A percentile compares a stretch with the other conserved stretches of the same genome.
phyloP scores from a whole-genome alignment of 2,888 invertebrate species.

The Philonicus albiceps region DNA sequence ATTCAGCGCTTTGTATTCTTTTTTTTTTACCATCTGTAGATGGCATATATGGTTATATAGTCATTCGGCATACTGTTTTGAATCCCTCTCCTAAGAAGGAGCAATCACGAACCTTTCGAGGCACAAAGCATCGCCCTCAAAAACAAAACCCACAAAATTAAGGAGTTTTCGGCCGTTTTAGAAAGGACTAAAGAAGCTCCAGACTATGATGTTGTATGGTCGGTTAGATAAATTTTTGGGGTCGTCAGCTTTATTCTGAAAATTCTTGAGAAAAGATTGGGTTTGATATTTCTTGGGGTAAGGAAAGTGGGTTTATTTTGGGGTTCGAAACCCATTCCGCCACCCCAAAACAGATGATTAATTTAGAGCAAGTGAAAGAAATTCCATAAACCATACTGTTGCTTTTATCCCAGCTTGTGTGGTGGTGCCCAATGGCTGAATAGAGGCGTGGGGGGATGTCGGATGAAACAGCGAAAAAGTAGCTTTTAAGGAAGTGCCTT shows the following conservation, averaged over 20 bases:
- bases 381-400: slow-evolving; percentile 20
- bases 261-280: neutral
- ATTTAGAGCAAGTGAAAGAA: slow-evolving; percentile 28
- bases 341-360: slow-evolving; percentile 8
- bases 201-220: neutral
- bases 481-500: neutral
- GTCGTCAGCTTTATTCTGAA: slow-evolving; percentile 4
- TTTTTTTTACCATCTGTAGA: neutral
- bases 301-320: neutral
- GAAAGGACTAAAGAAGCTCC: neutral
- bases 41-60: neutral
- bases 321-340: neutral
- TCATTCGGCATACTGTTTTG: neutral
- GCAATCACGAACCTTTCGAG: neutral
- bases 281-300: neutral
- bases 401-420: neutral
- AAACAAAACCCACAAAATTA: neutral
- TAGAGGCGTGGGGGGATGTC: neutral
- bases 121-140: neutral
- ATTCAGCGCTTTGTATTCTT: neutral
- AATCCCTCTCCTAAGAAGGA: neutral
- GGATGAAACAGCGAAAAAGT: slow-evolving; percentile 19
- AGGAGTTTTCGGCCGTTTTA: neutral
- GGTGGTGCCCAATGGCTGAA: neutral
- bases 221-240: slow-evolving; percentile 7